Conservation (phyloP, 2,113 vertebrate species). For the Gymnobelideus leadbeateri region DNA sequence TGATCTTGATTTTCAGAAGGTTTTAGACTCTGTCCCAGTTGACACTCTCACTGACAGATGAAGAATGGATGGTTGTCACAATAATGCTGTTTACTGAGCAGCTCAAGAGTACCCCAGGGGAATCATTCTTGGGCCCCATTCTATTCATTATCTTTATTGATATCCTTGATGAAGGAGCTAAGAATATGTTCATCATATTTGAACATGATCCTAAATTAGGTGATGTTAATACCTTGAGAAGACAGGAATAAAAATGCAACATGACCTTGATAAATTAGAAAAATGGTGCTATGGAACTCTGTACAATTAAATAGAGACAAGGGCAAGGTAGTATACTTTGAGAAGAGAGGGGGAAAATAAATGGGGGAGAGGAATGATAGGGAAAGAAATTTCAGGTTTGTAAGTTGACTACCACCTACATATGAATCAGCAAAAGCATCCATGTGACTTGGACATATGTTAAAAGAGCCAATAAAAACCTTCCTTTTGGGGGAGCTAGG, state of each 20-base stretch:
- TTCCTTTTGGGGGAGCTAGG: no score
- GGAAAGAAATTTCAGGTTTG: not conserved
- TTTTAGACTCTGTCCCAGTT: not conserved
- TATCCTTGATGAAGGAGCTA: not conserved
- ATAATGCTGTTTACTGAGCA: constrained; percentile 4
- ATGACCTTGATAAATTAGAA: constrained; percentile 10
- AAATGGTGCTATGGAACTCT: not conserved
- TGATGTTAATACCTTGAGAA: constrained; percentile 23
- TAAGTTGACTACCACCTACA: not conserved
- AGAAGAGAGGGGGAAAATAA: not conserved
- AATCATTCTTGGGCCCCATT: not conserved
- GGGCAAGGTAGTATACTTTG: not conserved
- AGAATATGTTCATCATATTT: constrained; percentile 42
- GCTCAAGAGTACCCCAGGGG: not conserved
- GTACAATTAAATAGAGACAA: constrained; percentile 14
- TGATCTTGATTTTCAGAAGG: not conserved
- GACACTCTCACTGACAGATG: constrained; percentile 14
- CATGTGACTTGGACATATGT: not conserved
- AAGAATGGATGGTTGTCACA: not conserved
- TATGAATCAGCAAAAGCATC: not conserved
- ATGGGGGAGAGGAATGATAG: not conserved
- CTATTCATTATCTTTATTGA: not conserved
- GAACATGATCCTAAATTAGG: not conserved
- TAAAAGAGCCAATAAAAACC: not conserved
- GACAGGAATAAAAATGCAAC: constrained; percentile 20